Evolutionary conservation across 2,797 vertebrate genomes (phyloP), one percentile per base, ranked within the genome.

Genomic region (Notolepis coatsorum): DNA sequence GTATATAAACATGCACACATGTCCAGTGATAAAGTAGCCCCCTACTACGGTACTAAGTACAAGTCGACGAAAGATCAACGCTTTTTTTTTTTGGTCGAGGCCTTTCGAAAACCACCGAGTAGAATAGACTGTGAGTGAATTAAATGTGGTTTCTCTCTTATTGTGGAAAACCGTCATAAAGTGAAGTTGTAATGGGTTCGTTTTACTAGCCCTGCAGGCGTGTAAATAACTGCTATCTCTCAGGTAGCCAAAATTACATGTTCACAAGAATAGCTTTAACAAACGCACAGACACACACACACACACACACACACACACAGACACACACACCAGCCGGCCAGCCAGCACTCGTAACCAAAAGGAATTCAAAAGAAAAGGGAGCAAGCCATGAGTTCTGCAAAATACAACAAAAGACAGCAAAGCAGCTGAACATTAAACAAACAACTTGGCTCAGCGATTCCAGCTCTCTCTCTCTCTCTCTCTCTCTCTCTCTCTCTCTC

Each of bases 111-210:
- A 61, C 17, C 25, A 37, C 20, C 2, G 37, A 54, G 37, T 51
- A 46, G 25, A 63, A 59, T 42, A 65, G 27, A 51, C 61, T 65
- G n/a, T n/a, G 49, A 51, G 43, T 52, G 56, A 79, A 63, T 49
- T 60, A 51, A 54, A 28, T 20, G 47, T 64, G 39, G 46, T 49
- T 12, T 28, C 28, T 71, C 27, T 18, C 25, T 59, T 25, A 37
- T 33, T 66, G 60, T 79, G 79, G 77, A 88, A n/a, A 88, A 86
- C 52, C 67, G 68, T 77, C 49, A 54, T 81, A 80, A 86, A 80
- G 69, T 20, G 53, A 64, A 64, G 52, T 77, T 66, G 59, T 54
- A 61, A 61, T 59, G 45, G 45, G 51, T 73, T 70, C 68, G 63
- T 78, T 84, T 89, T 68, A 76, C 42, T 68, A 68, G 48, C 45